phyloP scores from a whole-genome alignment of 2,113 vertebrate species.

The Corythornis vintsioides region DNA sequence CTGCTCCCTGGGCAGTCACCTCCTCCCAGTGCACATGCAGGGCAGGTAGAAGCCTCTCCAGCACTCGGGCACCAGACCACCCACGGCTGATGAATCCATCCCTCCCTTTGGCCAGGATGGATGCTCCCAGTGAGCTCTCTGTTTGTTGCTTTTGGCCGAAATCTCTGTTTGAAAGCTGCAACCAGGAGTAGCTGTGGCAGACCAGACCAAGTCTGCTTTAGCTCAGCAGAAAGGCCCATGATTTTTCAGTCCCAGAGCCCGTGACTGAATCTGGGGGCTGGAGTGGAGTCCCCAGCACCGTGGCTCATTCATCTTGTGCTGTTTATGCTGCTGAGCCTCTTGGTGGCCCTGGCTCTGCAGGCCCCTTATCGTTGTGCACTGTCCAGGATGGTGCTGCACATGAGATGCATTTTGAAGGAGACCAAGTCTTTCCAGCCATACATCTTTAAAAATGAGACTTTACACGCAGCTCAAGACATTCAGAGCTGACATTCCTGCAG shows the following conservation, averaged over 20 bases:
- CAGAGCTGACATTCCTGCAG: background rate
- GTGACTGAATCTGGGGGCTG: constrained; percentile 18
- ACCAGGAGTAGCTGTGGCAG: background rate
- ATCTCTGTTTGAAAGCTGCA: background rate
- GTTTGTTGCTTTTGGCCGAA: background rate
- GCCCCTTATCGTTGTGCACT: background rate
- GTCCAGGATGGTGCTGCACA: background rate
- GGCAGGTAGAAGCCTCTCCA: background rate
- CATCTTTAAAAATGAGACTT: background rate
- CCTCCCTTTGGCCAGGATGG: background rate
- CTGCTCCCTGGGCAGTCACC: background rate
- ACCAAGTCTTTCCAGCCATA: background rate
- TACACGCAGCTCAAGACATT: background rate
- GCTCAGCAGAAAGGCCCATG: constrained; percentile 16
- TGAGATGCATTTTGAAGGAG: background rate
- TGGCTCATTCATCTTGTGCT: background rate
- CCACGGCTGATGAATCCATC: background rate
- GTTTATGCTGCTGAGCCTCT: background rate
- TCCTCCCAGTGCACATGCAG: fast-evolving
- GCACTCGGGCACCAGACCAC: background rate
- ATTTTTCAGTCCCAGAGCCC: constrained; percentile 13
- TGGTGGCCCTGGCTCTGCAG: background rate
- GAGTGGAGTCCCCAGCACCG: background rate
- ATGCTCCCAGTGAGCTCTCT: background rate
- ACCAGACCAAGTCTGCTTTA: background rate